Percentiles rank a stretch among this genome's conserved stretches.
phyloP scores from a whole-genome alignment of 2,113 vertebrate species.

The Tonatia bakeri region DNA sequence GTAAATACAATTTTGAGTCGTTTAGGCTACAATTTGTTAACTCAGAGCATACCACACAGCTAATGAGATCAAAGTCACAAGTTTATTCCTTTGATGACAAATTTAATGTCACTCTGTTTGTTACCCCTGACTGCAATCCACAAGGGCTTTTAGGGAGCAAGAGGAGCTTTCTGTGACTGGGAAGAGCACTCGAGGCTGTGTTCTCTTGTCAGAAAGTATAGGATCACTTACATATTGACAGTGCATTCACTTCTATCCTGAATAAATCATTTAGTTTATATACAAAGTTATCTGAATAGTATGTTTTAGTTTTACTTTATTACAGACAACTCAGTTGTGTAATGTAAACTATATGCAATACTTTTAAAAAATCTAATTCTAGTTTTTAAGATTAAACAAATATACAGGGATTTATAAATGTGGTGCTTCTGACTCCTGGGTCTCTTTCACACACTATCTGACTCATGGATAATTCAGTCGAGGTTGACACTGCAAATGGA shows the following conservation, averaged over 20 bases:
- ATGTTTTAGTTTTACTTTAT: not conserved
- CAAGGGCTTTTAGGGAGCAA: not conserved
- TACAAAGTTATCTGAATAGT: not conserved
- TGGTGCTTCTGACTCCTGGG: not conserved
- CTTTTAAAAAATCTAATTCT: not conserved
- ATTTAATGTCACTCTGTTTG: constrained; percentile 19
- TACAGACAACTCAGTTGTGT: not conserved
- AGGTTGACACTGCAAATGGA: not conserved
- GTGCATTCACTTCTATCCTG: not conserved
- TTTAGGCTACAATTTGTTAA: not conserved
- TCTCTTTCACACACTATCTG: not conserved
- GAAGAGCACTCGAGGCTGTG: not conserved
- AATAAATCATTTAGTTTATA: not conserved
- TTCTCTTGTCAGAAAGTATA: not conserved
- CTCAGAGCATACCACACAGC: not conserved
- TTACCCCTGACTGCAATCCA: not conserved
- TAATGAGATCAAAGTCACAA: not conserved
- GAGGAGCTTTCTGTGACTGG: not conserved
- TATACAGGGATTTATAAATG: not conserved
- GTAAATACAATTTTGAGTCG: not conserved
- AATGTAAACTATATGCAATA: not conserved
- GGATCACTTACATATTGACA: not conserved
- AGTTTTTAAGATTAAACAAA: not conserved
- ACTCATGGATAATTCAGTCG: not conserved
- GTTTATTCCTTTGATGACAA: not conserved